Base-by-base conservation (phyloP, 2,888 invertebrate species). In the Congeria kusceri region DNA sequence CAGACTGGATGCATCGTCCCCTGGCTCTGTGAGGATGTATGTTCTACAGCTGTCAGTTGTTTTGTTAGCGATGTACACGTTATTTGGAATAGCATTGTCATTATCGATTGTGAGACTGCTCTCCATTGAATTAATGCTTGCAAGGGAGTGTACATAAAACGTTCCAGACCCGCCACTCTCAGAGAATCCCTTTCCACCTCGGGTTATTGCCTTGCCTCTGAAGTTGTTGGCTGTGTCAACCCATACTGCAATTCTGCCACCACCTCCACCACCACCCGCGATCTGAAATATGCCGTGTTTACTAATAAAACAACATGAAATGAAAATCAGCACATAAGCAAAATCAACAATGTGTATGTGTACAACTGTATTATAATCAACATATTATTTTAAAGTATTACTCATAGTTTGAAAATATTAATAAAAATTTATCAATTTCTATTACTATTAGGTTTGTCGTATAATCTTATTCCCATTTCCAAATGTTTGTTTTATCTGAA, bases 111-210 rank as follows among this genome's bases (percentile, higher is more conserved):
- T 80, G 29, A 90, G 72, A 4, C 83, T 71, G 15, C 77, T 69
- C 62, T 83, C 79, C 4, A 68, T 23, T 3, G 49, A 46, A 5
- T 73, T 62, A 9, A n/a, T 59, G 20, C 59, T 66, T 46, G 67
- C 44, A 0, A 85, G 86, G 29, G 76, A 71, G 23, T 58, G 32
- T 58, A 86, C 73, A 75, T 81, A 88, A 15, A 81, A 83, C 18
- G 90, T 90, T 18, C 90, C 90, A 4, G 90, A 83, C 18, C 88
- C 89, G 53, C 90, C 90, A 58, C 70, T 71, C 66, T 89, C 89
- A 11, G 58, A 61, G 57, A 74, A 81, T 18, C 87, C 83, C 62
- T 81, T 79, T 9, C 90, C 90, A 39, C 90, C 90, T 58, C 77
- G 80, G 0, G 87, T 83, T 49, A 74, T 66, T 74, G 78, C 86